Conservation (phyloP, 2,113 vertebrate genomes). For the Lontra canadensis region DNA sequence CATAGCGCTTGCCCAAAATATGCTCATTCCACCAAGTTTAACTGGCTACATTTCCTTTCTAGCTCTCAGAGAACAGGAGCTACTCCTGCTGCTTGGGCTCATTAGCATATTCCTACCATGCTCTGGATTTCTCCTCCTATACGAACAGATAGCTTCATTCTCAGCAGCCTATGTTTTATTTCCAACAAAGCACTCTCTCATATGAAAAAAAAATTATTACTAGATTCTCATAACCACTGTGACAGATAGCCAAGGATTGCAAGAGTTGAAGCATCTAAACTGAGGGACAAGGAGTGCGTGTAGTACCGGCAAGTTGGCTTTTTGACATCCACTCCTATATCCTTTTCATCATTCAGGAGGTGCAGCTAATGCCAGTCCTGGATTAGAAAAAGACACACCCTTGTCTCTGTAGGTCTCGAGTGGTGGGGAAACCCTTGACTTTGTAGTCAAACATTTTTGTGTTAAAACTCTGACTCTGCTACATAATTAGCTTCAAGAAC, state of each 20-base stretch:
- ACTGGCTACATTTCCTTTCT: background rate
- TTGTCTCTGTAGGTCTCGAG: background rate
- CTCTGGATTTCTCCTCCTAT: background rate
- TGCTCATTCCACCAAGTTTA: fast-evolving
- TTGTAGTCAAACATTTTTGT: background rate
- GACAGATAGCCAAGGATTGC: background rate
- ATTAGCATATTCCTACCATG: fast-evolving
- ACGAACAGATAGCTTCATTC: background rate
- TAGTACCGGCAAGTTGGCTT: background rate
- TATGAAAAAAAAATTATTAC: background rate
- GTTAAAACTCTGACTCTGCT: background rate
- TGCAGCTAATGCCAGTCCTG: background rate
- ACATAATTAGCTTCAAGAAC: background rate
- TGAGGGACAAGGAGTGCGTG: fast-evolving
- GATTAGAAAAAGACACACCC: background rate
- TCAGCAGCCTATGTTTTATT: background rate
- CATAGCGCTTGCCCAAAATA: background rate
- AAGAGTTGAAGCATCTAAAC: background rate
- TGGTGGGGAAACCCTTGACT: background rate
- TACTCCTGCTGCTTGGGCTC: background rate
- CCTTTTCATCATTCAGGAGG: background rate
- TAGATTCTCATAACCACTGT: background rate
- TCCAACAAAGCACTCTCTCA: background rate
- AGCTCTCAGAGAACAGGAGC: background rate
- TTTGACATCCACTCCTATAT: background rate